Conservation (phyloP, 2,888 invertebrate species). For the Keiferia lycopersicella region DNA sequence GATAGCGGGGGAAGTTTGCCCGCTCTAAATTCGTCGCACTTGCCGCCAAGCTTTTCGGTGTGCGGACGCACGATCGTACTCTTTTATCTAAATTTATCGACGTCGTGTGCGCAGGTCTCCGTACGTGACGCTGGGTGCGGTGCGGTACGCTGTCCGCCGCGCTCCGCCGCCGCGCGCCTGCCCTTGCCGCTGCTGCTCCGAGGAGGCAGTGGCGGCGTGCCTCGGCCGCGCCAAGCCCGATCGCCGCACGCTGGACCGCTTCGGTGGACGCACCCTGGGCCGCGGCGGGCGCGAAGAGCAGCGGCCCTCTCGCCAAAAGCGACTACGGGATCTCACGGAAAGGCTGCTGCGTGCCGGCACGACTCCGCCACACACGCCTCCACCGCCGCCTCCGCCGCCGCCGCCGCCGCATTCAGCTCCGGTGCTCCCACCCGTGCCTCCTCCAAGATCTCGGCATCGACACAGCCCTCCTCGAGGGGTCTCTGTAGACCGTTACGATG, state of each 20-base stretch:
- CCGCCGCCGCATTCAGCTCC: conserved; percentile 75
- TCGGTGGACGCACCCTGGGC: conserved; percentile 87
- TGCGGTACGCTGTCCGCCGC: conserved; percentile 86
- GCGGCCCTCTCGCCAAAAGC: conserved; percentile 82
- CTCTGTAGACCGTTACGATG: conserved; percentile 71
- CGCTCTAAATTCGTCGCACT: conserved; percentile 77
- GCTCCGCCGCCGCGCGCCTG: conserved; percentile 82
- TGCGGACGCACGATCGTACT: conserved; percentile 54
- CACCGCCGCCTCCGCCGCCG: conserved; percentile 61
- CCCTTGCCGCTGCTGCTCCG: conserved; percentile 80
- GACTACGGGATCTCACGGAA: conserved; percentile 91
- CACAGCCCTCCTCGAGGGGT: conserved; percentile 76
- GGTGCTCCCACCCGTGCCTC: conserved; percentile 80
- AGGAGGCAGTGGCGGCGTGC: conserved; percentile 79
- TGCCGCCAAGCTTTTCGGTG: conserved; percentile 69
- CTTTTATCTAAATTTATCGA: conserved; percentile 56
- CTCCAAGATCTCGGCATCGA: conserved; percentile 75
- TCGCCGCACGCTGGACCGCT: conserved; percentile 89
- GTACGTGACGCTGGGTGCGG: conserved; percentile 86
- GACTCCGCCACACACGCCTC: conserved; percentile 45
- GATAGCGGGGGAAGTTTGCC: conserved; percentile 67
- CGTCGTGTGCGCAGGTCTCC: conserved; percentile 71
- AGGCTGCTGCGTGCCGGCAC: conserved; percentile 83
- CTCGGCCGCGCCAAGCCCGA: conserved; percentile 76
- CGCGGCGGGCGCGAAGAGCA: conserved; percentile 76